phyloP scores from a whole-genome alignment of 2,888 invertebrate species.

The Pheosia tremula region DNA sequence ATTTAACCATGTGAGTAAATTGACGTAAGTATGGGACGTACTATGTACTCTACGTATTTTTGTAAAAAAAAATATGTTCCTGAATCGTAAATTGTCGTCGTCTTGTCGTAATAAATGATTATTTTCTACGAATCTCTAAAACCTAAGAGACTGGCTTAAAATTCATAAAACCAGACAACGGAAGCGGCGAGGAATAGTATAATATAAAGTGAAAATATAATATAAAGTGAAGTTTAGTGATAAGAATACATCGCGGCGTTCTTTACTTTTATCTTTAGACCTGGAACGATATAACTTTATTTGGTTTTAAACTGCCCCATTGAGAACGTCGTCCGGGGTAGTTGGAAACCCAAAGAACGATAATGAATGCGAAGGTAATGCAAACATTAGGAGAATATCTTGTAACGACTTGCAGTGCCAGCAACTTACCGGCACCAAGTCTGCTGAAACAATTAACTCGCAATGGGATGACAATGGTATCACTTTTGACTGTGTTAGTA shows the following conservation, averaged over 20 bases:
- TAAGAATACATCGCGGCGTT: not conserved
- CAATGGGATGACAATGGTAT: too few species aligned
- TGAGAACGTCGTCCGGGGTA: not conserved
- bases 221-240: not conserved
- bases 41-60: too few species aligned
- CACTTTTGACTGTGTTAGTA: too few species aligned
- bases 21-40: too few species aligned
- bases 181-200: not conserved
- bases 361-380: conserved; percentile 13
- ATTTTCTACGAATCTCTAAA: not conserved
- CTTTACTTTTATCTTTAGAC: not conserved
- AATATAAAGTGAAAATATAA: not conserved
- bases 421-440: too few species aligned
- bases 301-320: conserved; percentile 4
- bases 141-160: not conserved
- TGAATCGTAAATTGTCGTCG: too few species aligned
- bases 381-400: not conserved
- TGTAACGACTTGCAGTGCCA: not conserved
- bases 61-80: too few species aligned
- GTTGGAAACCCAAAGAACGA: not conserved
- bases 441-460: too few species aligned
- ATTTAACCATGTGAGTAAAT: not conserved
- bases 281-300: conserved; percentile 5
- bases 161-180: not conserved
- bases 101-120: not conserved